phyloP scores from a whole-genome alignment of 1,140 invertebrate species.

The Lethrus apterus region DNA sequence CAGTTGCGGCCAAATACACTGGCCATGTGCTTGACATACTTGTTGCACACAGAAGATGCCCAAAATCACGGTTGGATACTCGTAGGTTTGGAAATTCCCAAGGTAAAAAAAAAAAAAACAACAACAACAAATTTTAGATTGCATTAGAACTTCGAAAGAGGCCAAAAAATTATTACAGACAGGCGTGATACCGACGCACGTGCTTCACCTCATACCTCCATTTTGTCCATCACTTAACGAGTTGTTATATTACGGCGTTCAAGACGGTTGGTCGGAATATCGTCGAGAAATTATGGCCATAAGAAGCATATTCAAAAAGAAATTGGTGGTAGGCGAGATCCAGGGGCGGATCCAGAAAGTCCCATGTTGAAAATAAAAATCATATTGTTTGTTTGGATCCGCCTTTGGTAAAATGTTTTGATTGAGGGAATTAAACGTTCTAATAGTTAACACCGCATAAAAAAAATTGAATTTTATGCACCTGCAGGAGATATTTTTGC shows the following conservation, averaged over 20 bases:
- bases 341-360: no score
- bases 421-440: no score
- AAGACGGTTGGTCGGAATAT: conserved; percentile 31
- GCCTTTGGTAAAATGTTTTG: no score
- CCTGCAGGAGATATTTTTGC: conserved; percentile 26
- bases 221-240: conserved; percentile 32
- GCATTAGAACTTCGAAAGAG: conserved; percentile 42
- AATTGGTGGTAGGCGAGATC: conserved; percentile 23
- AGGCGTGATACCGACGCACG: conserved; percentile 46
- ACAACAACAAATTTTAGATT: conserved; percentile 31
- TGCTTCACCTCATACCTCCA: conserved; percentile 41
- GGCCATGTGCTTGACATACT: conserved; percentile 1
- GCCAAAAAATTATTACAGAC: conserved; percentile 39
- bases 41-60: conserved; percentile 1
- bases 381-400: no score
- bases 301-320: conserved; percentile 29
- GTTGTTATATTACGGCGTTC: conserved; percentile 30
- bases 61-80: conserved; percentile 19
- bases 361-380: no score
- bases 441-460: no score
- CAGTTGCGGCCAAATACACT: not conserved
- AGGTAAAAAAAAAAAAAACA: not conserved
- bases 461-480: not conserved
- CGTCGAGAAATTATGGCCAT: conserved; percentile 29
- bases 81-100: conserved; percentile 6